Conservation (phyloP, 2,797 vertebrate genomes). For the Synanceia verrucosa region DNA sequence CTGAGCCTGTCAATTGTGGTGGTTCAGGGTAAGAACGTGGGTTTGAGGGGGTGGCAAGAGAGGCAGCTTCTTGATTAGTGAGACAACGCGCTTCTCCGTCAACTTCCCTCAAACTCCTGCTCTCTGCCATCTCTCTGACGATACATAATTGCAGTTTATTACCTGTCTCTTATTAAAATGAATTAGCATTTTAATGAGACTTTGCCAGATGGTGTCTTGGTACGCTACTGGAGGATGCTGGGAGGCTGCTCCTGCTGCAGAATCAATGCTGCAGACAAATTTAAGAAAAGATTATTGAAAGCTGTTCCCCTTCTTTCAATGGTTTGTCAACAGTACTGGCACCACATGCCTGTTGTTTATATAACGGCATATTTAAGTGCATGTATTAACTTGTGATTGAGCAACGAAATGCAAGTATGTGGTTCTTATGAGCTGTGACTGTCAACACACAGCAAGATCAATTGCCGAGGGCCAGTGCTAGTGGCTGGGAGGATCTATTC, state of each 20-base stretch:
- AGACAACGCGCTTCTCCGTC: slow-evolving; percentile 63
- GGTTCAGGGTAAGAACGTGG: slow-evolving; percentile 56
- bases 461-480: slow-evolving; percentile 49
- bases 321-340: slow-evolving; percentile 23
- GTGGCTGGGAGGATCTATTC: slow-evolving; percentile 70
- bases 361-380: slow-evolving; percentile 4
- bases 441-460: slow-evolving; percentile 63
- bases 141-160: slow-evolving; percentile 91
- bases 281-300: slow-evolving; percentile 28
- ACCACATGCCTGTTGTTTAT: slow-evolving; percentile 1
- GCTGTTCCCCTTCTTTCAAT: slow-evolving; percentile 23
- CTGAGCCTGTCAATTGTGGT: slow-evolving; percentile 22
- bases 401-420: slow-evolving; percentile 30
- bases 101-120: slow-evolving; percentile 73
- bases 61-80: slow-evolving; percentile 68
- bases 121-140: slow-evolving; percentile 76
- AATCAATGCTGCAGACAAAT: slow-evolving; percentile 40
- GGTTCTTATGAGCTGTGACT: slow-evolving; percentile 33
- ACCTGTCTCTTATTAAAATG: slow-evolving; percentile 89
- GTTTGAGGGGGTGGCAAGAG: slow-evolving; percentile 53
- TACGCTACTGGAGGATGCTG: slow-evolving; percentile 72
- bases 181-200: slow-evolving; percentile 89
- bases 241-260: slow-evolving; percentile 56
- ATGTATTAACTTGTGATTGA: slow-evolving; percentile 29
- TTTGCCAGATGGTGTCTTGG: slow-evolving; percentile 84